A percentile compares a stretch with the other conserved stretches of the same genome.
These are phyloP conservation scores for Lagopus leucura DNA, from an alignment of 2,113 vertebrate species.

Conservation along the genomic window DNA sequence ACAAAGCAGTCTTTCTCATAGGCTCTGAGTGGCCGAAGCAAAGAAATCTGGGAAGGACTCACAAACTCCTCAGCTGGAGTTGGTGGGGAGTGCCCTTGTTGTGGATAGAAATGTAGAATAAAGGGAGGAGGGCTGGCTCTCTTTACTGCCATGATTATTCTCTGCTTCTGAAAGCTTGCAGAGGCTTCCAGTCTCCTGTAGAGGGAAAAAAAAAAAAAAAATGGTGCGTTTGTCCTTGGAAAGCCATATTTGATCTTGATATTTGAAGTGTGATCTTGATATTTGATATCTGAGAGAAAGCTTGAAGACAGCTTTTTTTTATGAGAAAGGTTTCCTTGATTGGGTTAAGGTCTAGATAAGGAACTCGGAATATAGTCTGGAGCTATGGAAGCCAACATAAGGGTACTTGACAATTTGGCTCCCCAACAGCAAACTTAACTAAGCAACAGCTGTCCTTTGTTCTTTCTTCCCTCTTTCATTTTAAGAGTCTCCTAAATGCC, in stretches of 20 bases:
- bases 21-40: not conserved
- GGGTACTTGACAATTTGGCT: not conserved
- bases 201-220: not conserved
- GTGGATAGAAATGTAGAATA: not conserved
- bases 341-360: not conserved
- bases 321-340: not conserved
- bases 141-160: not conserved
- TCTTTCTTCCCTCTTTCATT: not conserved
- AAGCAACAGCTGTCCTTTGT: not conserved
- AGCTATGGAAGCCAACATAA: rapidly evolving
- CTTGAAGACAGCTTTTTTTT: not conserved
- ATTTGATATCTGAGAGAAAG: not conserved
- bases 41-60: not conserved
- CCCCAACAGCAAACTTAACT: not conserved
- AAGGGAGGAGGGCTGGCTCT: not conserved
- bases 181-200: not conserved
- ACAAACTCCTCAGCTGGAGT: rapidly evolving
- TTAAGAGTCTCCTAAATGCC: not conserved
- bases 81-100: not conserved
- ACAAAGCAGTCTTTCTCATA: not conserved
- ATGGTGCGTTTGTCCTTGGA: rapidly evolving
- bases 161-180: not conserved
- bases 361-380: not conserved
- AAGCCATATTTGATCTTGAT: not conserved
- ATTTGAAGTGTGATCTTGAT: too few species aligned